Evolutionary conservation across 1,140 invertebrate genomes (phyloP), one percentile per base, ranked within the genome.

Genomic region (Drosophila burlai): DNA sequence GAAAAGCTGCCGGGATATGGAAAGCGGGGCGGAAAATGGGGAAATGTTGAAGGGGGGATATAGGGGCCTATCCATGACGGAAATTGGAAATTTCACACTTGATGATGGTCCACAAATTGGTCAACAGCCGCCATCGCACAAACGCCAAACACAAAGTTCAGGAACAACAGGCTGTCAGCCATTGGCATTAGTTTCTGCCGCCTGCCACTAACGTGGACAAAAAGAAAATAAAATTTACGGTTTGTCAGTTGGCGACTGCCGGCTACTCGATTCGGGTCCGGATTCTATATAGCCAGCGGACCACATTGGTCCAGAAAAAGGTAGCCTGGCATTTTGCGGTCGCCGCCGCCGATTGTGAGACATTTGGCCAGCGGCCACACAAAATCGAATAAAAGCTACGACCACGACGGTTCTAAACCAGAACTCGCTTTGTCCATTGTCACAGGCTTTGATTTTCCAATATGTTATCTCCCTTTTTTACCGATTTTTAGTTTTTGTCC

Each of bases 41-140:
- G 3, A 26, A 45, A 34, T 49, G 54, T 55, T 24, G 29, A 3
- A 42, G 16, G 24, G 8, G 42, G 60, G 50, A n/a, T 26, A 15
- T 40, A 21, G 63, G 54, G 38, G n/a, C 36, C 45, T 45, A 63
- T 60, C 62, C 47, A 62, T 81, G 64, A 77, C 85, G 83, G 83
- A 87, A 87, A 87, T 87, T 87, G 83, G 73, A 87, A 87, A 87
- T 87, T 87, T 87, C 83, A 89, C 83, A 87, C 83, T 87, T 89
- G 83, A 84, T 89, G 85, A 87, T 87, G 84, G 83, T 77, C 85
- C 82, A 75, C 83, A 87, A 87, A 87, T 87, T 87, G 83, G 83
- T 87, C 84, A 87, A 89, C 81, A 87, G 60, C 62, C 84, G 58
- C 13, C 58, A 57, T 62, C 47, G 76, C 34, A 74, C 66, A 64